phyloP scores from a whole-genome alignment of 2,888 invertebrate species.

The Tenthredo amoena region DNA sequence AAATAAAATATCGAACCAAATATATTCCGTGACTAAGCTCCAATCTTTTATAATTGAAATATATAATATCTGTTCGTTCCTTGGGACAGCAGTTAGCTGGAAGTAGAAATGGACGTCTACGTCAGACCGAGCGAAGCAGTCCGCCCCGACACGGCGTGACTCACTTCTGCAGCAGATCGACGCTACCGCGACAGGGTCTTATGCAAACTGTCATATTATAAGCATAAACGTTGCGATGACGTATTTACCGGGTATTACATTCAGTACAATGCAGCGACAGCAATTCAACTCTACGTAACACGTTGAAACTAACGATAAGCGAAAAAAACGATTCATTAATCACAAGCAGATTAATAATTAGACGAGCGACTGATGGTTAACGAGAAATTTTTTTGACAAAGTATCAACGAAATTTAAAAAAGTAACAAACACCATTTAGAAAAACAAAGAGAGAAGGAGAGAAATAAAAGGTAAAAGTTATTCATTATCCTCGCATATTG shows the following conservation, averaged over 20 bases:
- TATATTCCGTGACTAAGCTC: neutral
- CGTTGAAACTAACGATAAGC: neutral
- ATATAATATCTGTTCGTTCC: neutral
- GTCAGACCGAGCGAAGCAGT: neutral
- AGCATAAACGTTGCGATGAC: slow-evolving; percentile 3
- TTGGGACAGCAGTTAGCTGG: neutral
- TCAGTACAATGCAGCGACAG: neutral
- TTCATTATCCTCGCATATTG: too few relatives aligned
- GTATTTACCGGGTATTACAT: neutral
- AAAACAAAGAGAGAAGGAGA: too few relatives aligned
- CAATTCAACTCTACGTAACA: neutral
- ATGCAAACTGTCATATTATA: slow-evolving; percentile 12
- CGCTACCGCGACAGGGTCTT: neutral
- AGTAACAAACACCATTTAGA: too few relatives aligned
- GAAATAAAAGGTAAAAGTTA: too few relatives aligned
- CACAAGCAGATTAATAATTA: neutral
- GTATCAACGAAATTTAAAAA: too few relatives aligned
- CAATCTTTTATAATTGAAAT: neutral
- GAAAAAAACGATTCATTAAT: neutral
- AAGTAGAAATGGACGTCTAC: neutral
- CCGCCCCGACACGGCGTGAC: neutral
- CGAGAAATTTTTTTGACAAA: neutral
- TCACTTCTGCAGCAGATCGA: neutral
- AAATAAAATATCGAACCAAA: neutral
- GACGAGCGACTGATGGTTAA: neutral